Conservation (phyloP, 2,113 vertebrate species). For the Gallinago paraguaiae region DNA sequence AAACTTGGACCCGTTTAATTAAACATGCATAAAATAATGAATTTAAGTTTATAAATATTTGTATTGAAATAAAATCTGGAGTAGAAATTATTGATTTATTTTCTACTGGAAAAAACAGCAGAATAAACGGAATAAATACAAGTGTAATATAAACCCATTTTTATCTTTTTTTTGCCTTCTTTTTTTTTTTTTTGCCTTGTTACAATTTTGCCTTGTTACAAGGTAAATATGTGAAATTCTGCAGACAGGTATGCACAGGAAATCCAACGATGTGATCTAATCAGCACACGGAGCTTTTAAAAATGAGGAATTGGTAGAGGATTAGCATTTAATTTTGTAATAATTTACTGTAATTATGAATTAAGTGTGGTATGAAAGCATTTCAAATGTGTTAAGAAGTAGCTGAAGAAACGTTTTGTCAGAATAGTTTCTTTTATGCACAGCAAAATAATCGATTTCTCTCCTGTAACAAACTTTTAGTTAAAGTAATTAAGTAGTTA, state of each 20-base stretch:
- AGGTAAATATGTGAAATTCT: not conserved
- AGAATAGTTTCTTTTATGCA: not conserved
- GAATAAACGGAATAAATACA: not conserved
- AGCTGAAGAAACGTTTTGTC: not conserved
- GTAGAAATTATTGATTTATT: too few relatives aligned
- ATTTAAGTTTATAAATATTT: not conserved
- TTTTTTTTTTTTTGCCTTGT: too few relatives aligned
- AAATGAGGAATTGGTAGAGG: not conserved
- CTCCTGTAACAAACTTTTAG: not conserved
- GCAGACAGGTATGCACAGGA: not conserved
- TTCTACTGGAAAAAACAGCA: not conserved
- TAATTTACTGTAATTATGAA: not conserved
- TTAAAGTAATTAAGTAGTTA: not conserved
- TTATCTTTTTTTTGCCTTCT: too few relatives aligned
- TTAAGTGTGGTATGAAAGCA: not conserved
- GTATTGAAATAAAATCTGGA: not conserved
- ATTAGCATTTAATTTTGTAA: not conserved
- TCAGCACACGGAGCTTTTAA: not conserved
- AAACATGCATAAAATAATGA: not conserved
- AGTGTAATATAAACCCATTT: not conserved
- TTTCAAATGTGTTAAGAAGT: not conserved
- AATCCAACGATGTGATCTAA: not conserved
- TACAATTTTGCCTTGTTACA: not conserved
- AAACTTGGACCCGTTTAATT: not conserved
- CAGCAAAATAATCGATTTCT: not conserved